A percentile compares a stretch with the other conserved stretches of the same genome.
Conservation (phyloP, 2,888 invertebrate genomes). For the Calephelis perditalis region DNA sequence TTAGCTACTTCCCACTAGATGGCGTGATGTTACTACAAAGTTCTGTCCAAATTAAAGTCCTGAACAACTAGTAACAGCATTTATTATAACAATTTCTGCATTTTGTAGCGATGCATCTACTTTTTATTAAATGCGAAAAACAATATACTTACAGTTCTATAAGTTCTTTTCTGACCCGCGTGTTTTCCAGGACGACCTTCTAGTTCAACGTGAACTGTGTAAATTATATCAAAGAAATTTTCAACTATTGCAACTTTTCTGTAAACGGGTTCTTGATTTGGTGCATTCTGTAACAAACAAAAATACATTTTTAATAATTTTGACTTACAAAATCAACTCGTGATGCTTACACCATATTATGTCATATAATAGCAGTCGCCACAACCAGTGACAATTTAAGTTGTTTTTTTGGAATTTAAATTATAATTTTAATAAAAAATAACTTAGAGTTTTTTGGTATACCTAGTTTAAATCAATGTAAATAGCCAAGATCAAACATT, state of each 20-base stretch:
- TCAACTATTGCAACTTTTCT: slow-evolving; percentile 98
- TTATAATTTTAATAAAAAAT: too few relatives aligned
- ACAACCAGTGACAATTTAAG: too few relatives aligned
- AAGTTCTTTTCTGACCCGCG: slow-evolving; percentile 97
- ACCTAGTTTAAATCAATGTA: too few relatives aligned
- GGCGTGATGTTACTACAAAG: not conserved
- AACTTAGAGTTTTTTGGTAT: too few relatives aligned
- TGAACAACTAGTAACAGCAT: too few relatives aligned
- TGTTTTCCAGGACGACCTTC: slow-evolving; percentile 95
- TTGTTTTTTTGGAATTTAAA: not conserved
- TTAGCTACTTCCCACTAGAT: not conserved
- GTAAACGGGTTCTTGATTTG: slow-evolving; percentile 85
- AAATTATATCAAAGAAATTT: slow-evolving; percentile 97
- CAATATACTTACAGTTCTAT: slow-evolving; percentile 89
- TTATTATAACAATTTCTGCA: not conserved
- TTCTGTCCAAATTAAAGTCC: not conserved
- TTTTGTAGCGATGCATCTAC: too few relatives aligned
- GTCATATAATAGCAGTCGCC: too few relatives aligned
- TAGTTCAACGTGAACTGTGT: slow-evolving; percentile 95
- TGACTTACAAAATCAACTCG: too few relatives aligned
- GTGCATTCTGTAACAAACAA: slow-evolving; percentile 81
- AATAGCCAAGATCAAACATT: too few relatives aligned
- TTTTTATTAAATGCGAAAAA: not conserved
- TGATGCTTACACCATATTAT: too few relatives aligned
- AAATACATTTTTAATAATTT: not conserved